Percentiles rank a stretch among this genome's conserved stretches.
Conservation (phyloP, 2,113 vertebrate species). For the Ictidomys tridecemlineatus region DNA sequence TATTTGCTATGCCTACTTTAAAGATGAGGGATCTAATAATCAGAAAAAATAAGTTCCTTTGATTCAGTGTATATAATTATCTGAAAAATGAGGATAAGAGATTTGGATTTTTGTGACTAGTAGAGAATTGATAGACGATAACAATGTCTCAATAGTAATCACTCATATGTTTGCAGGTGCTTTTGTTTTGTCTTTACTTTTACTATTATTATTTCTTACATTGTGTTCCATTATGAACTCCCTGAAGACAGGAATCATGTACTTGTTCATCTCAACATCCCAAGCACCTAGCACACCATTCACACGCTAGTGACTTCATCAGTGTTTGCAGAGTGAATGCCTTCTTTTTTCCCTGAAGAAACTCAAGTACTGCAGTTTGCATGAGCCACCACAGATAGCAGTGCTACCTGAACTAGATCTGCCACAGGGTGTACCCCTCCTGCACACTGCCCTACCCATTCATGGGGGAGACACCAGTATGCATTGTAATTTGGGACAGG, state of each 20-base stretch:
- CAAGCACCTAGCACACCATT: neutral
- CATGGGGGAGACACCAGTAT: too few species aligned
- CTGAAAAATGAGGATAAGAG: neutral
- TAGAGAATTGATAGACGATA: neutral
- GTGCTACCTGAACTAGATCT: neutral
- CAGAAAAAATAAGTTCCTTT: slow-evolving; percentile 7
- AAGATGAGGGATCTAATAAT: neutral
- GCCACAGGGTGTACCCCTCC: too few species aligned
- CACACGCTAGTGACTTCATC: neutral
- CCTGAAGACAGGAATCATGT: neutral
- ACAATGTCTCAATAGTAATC: neutral
- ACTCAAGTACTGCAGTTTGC: neutral
- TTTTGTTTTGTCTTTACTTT: neutral
- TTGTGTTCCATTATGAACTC: neutral
- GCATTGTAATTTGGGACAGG: neutral
- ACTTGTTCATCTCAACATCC: neutral
- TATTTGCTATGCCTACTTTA: neutral
- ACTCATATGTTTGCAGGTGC: neutral
- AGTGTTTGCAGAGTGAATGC: neutral
- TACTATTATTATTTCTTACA: neutral
- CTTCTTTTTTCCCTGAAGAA: neutral
- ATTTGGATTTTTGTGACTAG: neutral
- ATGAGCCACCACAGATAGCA: neutral
- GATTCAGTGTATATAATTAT: neutral
- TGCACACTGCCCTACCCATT: too few species aligned